phyloP scores from a whole-genome alignment of 2,888 invertebrate species.

The Oscheius myriophilus region DNA sequence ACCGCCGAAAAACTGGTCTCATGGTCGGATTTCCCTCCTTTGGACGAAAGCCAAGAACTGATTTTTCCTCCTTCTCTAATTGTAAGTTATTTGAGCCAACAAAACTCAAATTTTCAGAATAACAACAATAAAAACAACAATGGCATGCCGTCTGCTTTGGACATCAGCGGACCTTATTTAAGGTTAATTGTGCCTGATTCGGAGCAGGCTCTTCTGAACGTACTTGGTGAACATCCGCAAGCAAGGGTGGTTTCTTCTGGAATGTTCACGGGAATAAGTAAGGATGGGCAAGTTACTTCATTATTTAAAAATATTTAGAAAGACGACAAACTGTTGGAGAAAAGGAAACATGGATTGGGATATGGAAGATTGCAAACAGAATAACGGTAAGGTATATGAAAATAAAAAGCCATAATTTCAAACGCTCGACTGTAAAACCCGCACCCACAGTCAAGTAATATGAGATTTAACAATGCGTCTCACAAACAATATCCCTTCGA shows the following conservation, averaged over 20 bases:
- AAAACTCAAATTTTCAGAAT: neutral
- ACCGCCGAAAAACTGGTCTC: conserved; percentile 76
- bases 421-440: no score
- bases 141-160: neutral
- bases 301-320: neutral
- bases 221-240: neutral
- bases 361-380: conserved; percentile 3
- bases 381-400: no score
- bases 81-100: conserved; percentile 74
- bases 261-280: conserved; percentile 43
- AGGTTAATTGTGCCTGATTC: conserved; percentile 1
- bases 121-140: neutral
- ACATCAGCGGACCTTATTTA: conserved; percentile 2
- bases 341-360: conserved; percentile 16
- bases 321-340: conserved; percentile 7
- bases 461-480: no score
- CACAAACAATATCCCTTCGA: no score
- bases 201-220: neutral
- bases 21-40: conserved; percentile 77
- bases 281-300: conserved; percentile 3
- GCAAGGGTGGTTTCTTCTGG: conserved; percentile 42
- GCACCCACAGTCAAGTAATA: no score
- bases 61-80: conserved; percentile 29
- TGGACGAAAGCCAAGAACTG: conserved; percentile 25
- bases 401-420: no score